phyloP scores from a whole-genome alignment of 2,888 invertebrate species.

The Nemoura dubitans region DNA sequence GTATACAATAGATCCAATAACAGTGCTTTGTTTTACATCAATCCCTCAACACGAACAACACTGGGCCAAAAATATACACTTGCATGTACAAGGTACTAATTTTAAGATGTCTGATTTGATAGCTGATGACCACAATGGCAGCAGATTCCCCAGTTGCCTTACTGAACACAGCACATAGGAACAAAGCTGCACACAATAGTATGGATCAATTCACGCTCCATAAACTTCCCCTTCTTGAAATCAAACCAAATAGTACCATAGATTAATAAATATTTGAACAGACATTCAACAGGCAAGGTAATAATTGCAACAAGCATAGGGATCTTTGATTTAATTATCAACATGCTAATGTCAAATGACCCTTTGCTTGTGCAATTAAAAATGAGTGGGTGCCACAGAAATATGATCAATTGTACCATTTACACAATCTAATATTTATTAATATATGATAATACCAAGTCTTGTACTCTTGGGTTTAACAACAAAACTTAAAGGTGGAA shows the following conservation, averaged over 20 bases:
- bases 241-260: not conserved
- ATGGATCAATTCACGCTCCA: not conserved
- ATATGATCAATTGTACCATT: slow-evolving; percentile 1
- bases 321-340: not conserved
- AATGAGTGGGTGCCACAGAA: not conserved
- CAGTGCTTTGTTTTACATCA: not conserved
- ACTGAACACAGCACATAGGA: not conserved
- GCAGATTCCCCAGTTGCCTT: not conserved
- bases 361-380: not conserved
- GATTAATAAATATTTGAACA: not conserved
- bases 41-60: not conserved
- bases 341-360: not conserved
- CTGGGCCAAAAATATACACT: slow-evolving; percentile 4
- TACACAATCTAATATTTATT: slow-evolving; percentile 1
- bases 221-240: not conserved
- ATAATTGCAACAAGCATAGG: not conserved
- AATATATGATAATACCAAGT: slow-evolving; percentile 34
- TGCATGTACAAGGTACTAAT: not conserved
- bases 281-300: not conserved
- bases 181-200: not conserved
- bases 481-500: slow-evolving; percentile 41
- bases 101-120: not conserved
- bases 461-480: slow-evolving; percentile 33
- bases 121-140: not conserved
- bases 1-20: not conserved